phyloP scores from a whole-genome alignment of 1,140 invertebrate species.

The Bombus impatiens region DNA sequence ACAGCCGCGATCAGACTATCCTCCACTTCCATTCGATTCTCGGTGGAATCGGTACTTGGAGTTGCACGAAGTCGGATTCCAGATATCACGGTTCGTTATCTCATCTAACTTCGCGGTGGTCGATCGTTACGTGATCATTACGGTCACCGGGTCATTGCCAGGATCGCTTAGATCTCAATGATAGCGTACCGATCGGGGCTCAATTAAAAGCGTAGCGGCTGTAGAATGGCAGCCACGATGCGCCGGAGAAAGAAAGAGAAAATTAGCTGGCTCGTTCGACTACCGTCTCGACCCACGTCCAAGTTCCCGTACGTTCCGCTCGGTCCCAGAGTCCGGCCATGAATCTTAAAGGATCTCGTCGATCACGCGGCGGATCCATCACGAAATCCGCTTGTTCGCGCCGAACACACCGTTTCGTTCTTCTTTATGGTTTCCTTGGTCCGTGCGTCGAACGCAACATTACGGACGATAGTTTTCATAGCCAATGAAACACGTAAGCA shows the following conservation, averaged over 20 bases:
- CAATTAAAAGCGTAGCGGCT: conserved; percentile 61
- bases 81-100: conserved; percentile 67
- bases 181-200: conserved; percentile 60
- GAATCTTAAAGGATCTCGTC: conserved; percentile 16
- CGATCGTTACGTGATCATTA: conserved; percentile 71
- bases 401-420: neutral
- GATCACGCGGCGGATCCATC: neutral
- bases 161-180: conserved; percentile 67
- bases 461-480: neutral
- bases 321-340: neutral
- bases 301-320: neutral
- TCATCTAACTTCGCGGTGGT: conserved; percentile 63
- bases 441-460: neutral
- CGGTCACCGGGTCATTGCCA: conserved; percentile 71
- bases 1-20: neutral
- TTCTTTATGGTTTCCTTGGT: neutral
- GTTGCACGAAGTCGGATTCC: conserved; percentile 62
- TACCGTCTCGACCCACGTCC: neutral
- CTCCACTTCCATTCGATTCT: neutral
- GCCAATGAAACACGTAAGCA: neutral
- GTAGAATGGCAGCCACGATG: conserved; percentile 8
- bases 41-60: conserved; percentile 52
- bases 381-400: neutral
- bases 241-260: conserved; percentile 41
- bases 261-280: conserved; percentile 32